Base-by-base conservation (phyloP, 1,140 invertebrate genomes). In the Philotrypesis tridentata region DNA sequence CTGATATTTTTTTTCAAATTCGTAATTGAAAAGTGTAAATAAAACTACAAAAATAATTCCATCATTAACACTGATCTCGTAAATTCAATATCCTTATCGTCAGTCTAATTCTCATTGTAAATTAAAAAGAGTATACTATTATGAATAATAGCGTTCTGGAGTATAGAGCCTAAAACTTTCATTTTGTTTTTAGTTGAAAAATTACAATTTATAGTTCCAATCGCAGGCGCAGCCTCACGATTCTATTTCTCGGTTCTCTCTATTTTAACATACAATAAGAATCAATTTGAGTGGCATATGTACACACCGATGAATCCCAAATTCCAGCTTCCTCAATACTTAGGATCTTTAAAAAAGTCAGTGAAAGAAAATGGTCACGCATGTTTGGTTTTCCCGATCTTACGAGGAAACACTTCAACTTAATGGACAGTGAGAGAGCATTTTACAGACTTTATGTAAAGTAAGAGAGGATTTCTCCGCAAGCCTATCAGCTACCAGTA, bases 401-500 rank as follows among this genome's bases (percentile, higher is more conserved):
- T 55, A n/a, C 48, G n/a, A 17, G 48, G 6, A 55, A 21, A 55
- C 5, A 17, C 7, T 55, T 55, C 7, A 14, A 65, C 27, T 4
- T 65, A 65, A 65, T 65, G 63, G 25, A 29, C 11, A 65, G 63
- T 65, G 63, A 65, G 31, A 40, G 60, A 76, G 61, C 60, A 65
- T 65, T 76, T 75, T 76, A 79, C 77, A 79, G 25, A 70, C 48
- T 79, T 79, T 68, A 21, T 23, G 25, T 68, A 29, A 68, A 33
- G 67, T 21, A 68, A 63, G 11, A n/a, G n/a, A 75, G 43, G 21
- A 21, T 74, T 61, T 68, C 21, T 55, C 48, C 17, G 17, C 23
- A 37, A 33, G 33, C 27, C 75, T 83, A 86, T 89, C 87, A 91
- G 82, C 89, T 91, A 21, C 86, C 90, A 17, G 87, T 90, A 0